Conservation (phyloP, 2,797 vertebrate genomes). For the Octomys mimax region DNA sequence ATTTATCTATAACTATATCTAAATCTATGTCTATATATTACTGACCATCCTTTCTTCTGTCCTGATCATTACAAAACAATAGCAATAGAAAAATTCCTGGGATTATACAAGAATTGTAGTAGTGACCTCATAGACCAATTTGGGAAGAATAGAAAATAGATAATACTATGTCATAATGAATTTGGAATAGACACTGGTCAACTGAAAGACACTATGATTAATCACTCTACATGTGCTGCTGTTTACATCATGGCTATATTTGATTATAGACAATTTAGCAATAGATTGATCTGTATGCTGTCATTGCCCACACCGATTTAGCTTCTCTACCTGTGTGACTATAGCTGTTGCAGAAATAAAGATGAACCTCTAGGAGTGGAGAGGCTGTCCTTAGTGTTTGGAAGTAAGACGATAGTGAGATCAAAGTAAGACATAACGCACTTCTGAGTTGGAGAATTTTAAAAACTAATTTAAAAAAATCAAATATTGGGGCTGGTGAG, state of each 20-base stretch:
- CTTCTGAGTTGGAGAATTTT: neutral
- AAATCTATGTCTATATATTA: neutral
- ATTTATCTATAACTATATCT: neutral
- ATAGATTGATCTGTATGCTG: neutral
- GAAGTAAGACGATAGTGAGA: neutral
- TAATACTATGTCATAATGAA: neutral
- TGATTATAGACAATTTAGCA: neutral
- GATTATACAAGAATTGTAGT: neutral
- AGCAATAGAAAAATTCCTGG: neutral
- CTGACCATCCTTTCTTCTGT: neutral
- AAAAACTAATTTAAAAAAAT: neutral
- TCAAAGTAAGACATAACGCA: neutral
- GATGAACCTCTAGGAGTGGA: neutral
- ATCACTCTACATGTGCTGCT: neutral
- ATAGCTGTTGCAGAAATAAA: neutral
- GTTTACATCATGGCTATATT: neutral
- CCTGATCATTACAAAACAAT: neutral
- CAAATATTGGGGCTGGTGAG: no score
- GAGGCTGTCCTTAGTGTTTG: neutral
- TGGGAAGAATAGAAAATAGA: neutral
- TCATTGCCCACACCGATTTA: neutral
- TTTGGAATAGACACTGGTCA: neutral
- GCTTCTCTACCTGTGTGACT: neutral
- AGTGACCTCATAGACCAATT: neutral
- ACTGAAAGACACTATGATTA: no score